These are phyloP conservation scores for Heliangelus exortis DNA, from an alignment of 2,797 vertebrate genomes.

Conservation along the genomic window DNA sequence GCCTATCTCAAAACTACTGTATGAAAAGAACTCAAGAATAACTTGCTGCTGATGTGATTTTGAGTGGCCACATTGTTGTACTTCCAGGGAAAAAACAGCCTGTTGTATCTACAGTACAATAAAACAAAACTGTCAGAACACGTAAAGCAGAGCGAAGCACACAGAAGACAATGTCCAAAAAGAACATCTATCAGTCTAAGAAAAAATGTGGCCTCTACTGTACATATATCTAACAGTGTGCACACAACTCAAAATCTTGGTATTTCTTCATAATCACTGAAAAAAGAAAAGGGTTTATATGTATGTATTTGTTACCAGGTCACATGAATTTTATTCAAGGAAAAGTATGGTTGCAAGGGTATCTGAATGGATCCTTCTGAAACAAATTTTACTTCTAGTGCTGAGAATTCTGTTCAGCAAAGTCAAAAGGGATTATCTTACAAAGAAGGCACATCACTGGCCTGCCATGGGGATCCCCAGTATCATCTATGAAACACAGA, in stretches of 20 bases:
- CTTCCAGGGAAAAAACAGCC: not conserved
- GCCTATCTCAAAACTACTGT: not conserved
- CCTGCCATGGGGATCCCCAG: not conserved
- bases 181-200: not conserved
- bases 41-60: not conserved
- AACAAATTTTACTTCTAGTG: not conserved
- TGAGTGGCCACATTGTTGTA: not conserved
- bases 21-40: not conserved
- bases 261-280: not conserved
- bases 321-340: not conserved
- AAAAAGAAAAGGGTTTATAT: not conserved
- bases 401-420: not conserved
- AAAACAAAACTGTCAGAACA: not conserved
- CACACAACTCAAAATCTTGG: not conserved
- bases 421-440: not conserved
- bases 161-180: not conserved
- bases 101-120: not conserved
- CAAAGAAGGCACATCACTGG: not conserved
- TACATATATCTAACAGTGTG: not conserved
- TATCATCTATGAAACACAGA: not conserved
- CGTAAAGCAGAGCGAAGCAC: not conserved
- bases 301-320: not conserved
- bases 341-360: not conserved
- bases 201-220: not conserved
- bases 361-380: not conserved